Percentiles rank a stretch among this genome's conserved stretches.
phyloP scores from a whole-genome alignment of 1,140 invertebrate species.

The Ceratoteleas bidentatus region DNA sequence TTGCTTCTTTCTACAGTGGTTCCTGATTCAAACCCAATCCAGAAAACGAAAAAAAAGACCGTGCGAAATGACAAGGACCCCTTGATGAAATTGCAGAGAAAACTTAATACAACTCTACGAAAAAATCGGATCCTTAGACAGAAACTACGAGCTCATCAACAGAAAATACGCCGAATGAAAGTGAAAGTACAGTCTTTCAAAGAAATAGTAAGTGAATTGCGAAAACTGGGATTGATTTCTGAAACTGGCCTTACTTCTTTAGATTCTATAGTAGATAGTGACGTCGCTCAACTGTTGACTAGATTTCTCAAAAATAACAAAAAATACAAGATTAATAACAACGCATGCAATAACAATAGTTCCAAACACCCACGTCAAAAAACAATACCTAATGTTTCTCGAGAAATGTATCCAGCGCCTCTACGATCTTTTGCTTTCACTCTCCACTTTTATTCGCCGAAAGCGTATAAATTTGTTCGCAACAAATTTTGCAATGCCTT shows the following conservation, averaged over 20 bases:
- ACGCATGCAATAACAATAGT: too few species aligned
- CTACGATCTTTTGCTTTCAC: conserved; percentile 30
- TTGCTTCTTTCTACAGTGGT: too few species aligned
- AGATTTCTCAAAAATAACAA: conserved; percentile 2
- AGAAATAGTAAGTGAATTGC: conserved; percentile 25
- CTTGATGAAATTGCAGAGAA: neutral
- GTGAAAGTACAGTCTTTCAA: conserved; percentile 4
- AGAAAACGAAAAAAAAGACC: too few species aligned
- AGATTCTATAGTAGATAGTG: conserved; percentile 11
- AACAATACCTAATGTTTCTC: neutral
- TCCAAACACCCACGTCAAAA: neutral
- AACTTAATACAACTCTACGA: neutral
- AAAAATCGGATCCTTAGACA: neutral
- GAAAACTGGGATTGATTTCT: neutral
- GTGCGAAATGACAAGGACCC: too few species aligned
- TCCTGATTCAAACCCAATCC: too few species aligned
- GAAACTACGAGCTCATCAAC: neutral
- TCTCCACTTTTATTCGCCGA: conserved; percentile 35
- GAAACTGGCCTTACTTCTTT: conserved; percentile 18
- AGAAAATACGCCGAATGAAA: conserved; percentile 3
- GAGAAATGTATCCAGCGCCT: conserved; percentile 28
- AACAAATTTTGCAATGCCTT: conserved; percentile 27
- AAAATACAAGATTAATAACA: neutral
- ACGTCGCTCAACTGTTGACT: conserved; percentile 14
- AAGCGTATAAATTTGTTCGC: conserved; percentile 25